These are phyloP conservation scores for Taxidea taxus DNA, from an alignment of 2,113 vertebrate genomes.

Conservation along the genomic window DNA sequence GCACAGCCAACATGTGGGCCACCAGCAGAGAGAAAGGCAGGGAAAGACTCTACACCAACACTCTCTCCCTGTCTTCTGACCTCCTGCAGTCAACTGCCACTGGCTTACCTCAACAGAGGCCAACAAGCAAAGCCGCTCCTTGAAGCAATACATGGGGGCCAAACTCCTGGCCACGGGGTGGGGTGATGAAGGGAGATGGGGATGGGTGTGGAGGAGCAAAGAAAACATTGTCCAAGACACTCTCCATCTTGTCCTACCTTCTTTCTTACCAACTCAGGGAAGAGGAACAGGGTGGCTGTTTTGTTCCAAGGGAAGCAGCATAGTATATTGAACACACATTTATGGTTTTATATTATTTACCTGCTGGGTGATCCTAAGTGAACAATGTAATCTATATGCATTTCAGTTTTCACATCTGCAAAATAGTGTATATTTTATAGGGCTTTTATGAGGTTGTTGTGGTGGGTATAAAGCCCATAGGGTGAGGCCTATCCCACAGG, in stretches of 20 bases:
- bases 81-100: background rate
- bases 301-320: background rate
- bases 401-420: background rate
- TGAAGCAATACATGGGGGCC: too few relatives aligned
- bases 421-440: background rate
- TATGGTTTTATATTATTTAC: background rate
- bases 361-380: background rate
- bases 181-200: too few relatives aligned
- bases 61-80: background rate
- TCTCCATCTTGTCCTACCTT: background rate
- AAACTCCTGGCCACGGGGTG: too few relatives aligned
- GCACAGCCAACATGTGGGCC: background rate
- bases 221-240: background rate
- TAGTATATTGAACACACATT: background rate
- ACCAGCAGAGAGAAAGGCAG: background rate
- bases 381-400: background rate
- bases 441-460: background rate
- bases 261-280: background rate
- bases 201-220: background rate
- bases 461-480: background rate
- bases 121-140: too few relatives aligned
- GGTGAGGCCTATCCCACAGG: background rate
- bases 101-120: background rate
- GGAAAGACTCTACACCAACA: background rate
- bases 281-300: background rate